Evolutionary conservation across 92 coral and sea anemone genomes (phyloP).

Genomic region (Heliopora coerulea): DNA sequence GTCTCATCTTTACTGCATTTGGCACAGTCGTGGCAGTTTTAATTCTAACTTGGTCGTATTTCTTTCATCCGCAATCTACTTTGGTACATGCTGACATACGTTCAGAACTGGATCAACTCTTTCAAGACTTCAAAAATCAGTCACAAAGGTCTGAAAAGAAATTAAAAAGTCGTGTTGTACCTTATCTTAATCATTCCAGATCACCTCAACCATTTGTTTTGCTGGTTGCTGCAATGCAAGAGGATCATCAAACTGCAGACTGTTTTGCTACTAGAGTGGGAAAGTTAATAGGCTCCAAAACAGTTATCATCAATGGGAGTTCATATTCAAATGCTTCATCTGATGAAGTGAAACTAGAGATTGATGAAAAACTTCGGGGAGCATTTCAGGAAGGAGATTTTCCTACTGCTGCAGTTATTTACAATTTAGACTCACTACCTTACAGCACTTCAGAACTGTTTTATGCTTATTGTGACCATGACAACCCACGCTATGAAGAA

Average conservation of each 20-base stretch:
- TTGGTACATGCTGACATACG: too few relatives aligned
- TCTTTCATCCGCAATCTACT: too few relatives aligned
- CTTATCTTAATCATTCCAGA: constrained; percentile 56
- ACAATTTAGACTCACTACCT: constrained; percentile 68
- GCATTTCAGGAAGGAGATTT: constrained; percentile 52
- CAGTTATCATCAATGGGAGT: constrained; percentile 45
- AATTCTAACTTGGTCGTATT: too few relatives aligned
- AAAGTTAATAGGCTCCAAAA: constrained; percentile 43
- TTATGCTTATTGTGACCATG: constrained; percentile 81
- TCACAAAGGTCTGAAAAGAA: constrained; percentile 65
- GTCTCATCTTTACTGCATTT: too few relatives aligned
- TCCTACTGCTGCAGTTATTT: constrained; percentile 62
- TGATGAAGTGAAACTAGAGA: constrained; percentile 52
- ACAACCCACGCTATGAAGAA: constrained; percentile 73
- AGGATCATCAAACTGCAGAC: constrained; percentile 57
- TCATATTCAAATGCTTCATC: constrained; percentile 32
- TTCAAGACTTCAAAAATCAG: constrained; percentile 64
- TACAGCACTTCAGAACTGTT: constrained; percentile 73
- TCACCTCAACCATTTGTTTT: constrained; percentile 78
- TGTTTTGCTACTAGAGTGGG: constrained; percentile 75
- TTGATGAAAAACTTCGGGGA: constrained; percentile 51
- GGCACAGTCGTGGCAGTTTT: too few relatives aligned
- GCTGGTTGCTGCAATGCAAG: constrained; percentile 65
- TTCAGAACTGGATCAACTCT: constrained; percentile 47
- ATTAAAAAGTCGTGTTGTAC: constrained; percentile 56